These are phyloP conservation scores for Syngnathus acus DNA, from an alignment of 2,797 vertebrate genomes.

Conservation along the genomic window DNA sequence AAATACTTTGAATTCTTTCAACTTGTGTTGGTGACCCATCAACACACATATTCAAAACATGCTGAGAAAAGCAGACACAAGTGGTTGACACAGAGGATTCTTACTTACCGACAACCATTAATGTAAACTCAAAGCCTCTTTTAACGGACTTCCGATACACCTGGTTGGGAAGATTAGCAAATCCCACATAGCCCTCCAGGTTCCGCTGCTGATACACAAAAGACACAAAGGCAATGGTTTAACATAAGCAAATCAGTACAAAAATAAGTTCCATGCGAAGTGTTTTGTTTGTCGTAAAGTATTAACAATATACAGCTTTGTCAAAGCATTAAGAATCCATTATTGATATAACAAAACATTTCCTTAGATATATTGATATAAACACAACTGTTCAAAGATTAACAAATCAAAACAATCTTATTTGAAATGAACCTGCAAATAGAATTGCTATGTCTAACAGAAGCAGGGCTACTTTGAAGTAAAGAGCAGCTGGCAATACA, in stretches of 20 bases:
- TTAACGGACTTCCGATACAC: constrained; percentile 78
- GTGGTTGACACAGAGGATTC: background rate
- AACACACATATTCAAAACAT: background rate
- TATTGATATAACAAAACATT: background rate
- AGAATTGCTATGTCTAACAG: constrained; percentile 26
- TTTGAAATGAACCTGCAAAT: constrained; percentile 29
- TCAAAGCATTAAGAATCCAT: background rate
- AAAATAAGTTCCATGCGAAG: background rate
- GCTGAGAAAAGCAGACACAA: background rate
- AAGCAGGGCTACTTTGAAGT: constrained; percentile 32
- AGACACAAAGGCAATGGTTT: background rate
- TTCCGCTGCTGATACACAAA: constrained; percentile 67
- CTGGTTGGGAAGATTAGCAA: constrained; percentile 78
- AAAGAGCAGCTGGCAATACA: constrained; percentile 26
- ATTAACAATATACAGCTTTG: background rate
- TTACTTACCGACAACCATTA: constrained; percentile 78
- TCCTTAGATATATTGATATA: background rate
- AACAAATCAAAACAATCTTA: constrained; percentile 12
- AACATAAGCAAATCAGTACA: background rate
- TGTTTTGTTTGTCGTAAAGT: background rate
- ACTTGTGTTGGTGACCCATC: background rate
- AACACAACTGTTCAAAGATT: background rate
- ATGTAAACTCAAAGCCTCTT: constrained; percentile 74
- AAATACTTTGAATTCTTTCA: background rate
- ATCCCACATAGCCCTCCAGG: constrained; percentile 76